Evolutionary conservation across 2,113 vertebrate genomes (phyloP), one percentile per base, ranked within the genome.

Genomic region (Halcyon senegalensis): DNA sequence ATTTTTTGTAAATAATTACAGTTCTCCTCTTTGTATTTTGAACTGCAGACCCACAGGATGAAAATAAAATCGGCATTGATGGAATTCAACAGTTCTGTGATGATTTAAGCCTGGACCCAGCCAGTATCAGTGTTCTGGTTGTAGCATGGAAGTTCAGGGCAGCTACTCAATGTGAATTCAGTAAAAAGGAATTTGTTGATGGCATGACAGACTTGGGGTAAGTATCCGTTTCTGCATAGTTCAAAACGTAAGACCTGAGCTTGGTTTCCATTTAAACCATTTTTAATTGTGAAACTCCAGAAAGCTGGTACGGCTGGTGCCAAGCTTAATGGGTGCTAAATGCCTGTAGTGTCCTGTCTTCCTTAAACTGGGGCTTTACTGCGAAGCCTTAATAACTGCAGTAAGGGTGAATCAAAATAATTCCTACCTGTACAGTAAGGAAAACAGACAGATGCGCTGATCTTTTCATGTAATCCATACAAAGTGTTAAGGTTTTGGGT

Each of bases 81-180:
- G 99, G 99, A 35, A 99, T 99, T 94, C 99, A 99, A 70, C 99
- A 99, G 97, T 99, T 99, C 92, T 99, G 99, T 95, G 99, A 99
- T 41, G 99, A 99, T 96, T 98, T 99, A 84, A 98, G 94, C 43
- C 97, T 99, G 96, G 99, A 99, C 72, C 99, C 99, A 28, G 98
- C 99, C 94, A 99, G 99, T 94, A 98, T 99, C 97, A 99, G 98
- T 11, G 99, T 99, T 90, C 97, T 99, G 96, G 99, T 99, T 41
- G 98, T 99, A 76, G 99, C 99, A 0, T 99, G 99, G 99, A 99
- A 99, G 97, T 99, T 99, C 95, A 98, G 99, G 46, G 99, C 99
- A 23, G 99, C 99, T 48, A 99, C 99, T 60, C 99, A 99, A 35
- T 99, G 99, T 96, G 99, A 99, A 98, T 99, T 99, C 97, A 99